Base-by-base conservation (phyloP, 2,797 vertebrate species). In the Pangasius macronema region DNA sequence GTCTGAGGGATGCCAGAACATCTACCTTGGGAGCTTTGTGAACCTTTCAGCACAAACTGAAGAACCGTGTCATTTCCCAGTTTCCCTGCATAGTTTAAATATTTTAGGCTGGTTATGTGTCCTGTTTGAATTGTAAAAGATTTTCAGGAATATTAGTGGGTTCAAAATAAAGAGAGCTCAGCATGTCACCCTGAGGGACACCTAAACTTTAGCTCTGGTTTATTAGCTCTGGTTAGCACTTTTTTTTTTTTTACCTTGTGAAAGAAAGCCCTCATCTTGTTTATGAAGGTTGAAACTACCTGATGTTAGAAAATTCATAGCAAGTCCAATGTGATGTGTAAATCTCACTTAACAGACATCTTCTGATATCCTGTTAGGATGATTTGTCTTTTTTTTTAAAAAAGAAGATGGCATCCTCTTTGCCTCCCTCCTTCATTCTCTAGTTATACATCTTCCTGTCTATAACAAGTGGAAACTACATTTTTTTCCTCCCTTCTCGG, bases 401-500 rank as follows among this genome's bases (percentile, higher is more conserved):
- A 4, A 5, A 24, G 1, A 73, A 73, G 22, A 73, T 49, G 20
- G 33, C 36, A 16, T 42, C 36, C n/a, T 14, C 9, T 65, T 82
- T 65, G 16, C 39, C n/a, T 65, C 59, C 82, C 49, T 68, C 82
- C 30, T 5, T 67, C 61, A 49, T 84, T 57, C 57, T 39, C 30
- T 8, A 67, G 22, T 57, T 59, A 68, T 55, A 70, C 55, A 72
- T 77, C 72, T 67, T 77, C 73, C 53, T 81, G 61, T 84, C 82
- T 59, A n/a, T 73, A 88, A 76, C 86, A 72, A 80, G 87, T 79
- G 76, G 82, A 88, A 85, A 86, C 77, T 82, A 65, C 10, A 39
- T 81, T 59, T 77, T 73, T 72, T 75, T 46, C 24, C 24, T 42
- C 72, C 24, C 5, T 67, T 8, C 30, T 82, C 61, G 1, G 46